Base-by-base conservation (phyloP, 2,888 invertebrate genomes). In the Rosalia funebris region DNA sequence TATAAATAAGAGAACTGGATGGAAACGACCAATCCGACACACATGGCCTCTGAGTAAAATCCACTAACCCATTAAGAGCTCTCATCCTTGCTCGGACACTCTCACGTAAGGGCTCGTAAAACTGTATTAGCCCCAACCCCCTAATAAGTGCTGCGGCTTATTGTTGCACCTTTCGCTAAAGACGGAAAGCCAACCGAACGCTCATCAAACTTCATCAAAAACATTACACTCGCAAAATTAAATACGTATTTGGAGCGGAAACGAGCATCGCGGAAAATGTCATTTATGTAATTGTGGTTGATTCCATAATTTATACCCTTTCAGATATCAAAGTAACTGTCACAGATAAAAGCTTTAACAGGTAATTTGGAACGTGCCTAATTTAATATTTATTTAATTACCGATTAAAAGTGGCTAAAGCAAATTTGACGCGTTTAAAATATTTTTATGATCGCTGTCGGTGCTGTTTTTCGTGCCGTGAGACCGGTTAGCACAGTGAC, bases 211-310 rank as follows among this genome's bases (percentile, higher is more conserved):
- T 31, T 34, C 34, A 34, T 47, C 12, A 34, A 36, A 34, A 32
- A 2, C 16, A 47, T 17, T 16, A 11, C 10, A 9, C 1, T 34
- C 17, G n/a, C 11, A 32, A 34, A 17, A 44, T 44, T 44, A 34
- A 36, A 48, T 17, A 36, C 37, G n/a, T 20, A 19, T 37, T 34
- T 37, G 12, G 10, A 14, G 12, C 17, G 48, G 36, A 59, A 67
- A 61, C 59, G 61, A 65, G 57, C 68, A 65, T 68, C 71, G n/a
- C n/a, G n/a, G n/a, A 66, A 69, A 70, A 71, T 71, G 72, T 72
- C 72, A 72, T 72, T 72, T 72, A 71, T 71, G 72, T 70, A 72
- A 72, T 71, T 71, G 71, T 64, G 72, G 72, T 69, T 66, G 64
- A 66, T 65, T 71, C 58, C 66, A 72, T 72, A 69, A 72, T 72